Base-by-base conservation (phyloP, 1,140 invertebrate species). In the Hestina assimilis region DNA sequence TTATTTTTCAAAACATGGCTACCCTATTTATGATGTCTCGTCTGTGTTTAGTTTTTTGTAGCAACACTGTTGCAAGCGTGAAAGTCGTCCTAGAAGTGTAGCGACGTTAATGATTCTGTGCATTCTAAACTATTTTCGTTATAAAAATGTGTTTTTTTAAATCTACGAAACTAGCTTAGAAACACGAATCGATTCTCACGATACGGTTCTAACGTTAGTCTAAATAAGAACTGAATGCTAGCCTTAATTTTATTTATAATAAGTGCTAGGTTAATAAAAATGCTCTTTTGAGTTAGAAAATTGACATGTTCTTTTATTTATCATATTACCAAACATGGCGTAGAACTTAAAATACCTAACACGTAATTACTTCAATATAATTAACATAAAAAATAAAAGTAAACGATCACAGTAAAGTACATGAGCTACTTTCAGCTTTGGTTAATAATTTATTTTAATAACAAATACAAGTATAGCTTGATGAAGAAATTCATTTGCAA, bases 211-310 rank as follows among this genome's bases (percentile, higher is more conserved):
- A 75, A 78, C 70, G 71, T 73, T 83, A 82, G 73, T 79, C 71
- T 71, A 78, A 78, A 82, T 83, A 80, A 80, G 81, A 87, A 84
- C 79, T 84, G 79, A 83, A 78, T 74, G 79, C 81, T 86, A 86
- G 83, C 81, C 79, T 84, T 86, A 83, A 82, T 83, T 81, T 83
- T 77, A 86, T 83, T 84, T 82, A 83, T 83, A 57, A 78, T 81
- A 84, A 84, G 80, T 79, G 76, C 72, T 84, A 87, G 78, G 71
- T 60, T 81, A 83, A 81, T 84, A 87, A 87, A 82, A 85, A 73
- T 66, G 75, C 81, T 86, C 83, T 82, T 84, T 84, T 87, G 80
- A 84, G 83, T 84, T 87, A 81, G 75, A 86, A 83, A 86, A 82
- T 75, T 76, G 35, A 74, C 50, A 55, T 60, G 66, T 65, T 82